Conservation (phyloP, 2,113 vertebrate genomes). For the Candoia aspera region DNA sequence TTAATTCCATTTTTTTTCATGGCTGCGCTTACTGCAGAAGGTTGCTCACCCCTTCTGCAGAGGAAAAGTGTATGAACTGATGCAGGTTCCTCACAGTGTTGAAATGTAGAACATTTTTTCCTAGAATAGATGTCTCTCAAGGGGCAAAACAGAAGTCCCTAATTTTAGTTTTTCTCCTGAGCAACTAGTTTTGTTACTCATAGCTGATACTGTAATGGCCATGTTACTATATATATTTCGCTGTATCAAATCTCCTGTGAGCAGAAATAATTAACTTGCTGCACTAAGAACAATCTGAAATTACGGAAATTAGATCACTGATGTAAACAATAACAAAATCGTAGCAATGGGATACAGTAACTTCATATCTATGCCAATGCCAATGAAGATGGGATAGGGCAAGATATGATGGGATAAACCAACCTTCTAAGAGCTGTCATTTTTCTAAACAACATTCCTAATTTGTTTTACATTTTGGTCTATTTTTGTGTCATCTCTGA, state of each 20-base stretch:
- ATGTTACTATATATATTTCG: slow-evolving; percentile 6
- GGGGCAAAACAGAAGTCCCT: slow-evolving; percentile 11
- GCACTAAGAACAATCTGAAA: background rate
- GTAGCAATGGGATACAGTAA: background rate
- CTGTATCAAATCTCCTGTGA: slow-evolving; percentile 3
- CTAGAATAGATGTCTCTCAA: background rate
- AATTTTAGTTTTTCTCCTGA: background rate
- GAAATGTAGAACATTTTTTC: background rate
- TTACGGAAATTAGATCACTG: background rate
- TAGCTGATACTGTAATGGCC: slow-evolving; percentile 27
- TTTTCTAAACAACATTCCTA: slow-evolving; percentile 39
- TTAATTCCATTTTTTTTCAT: background rate
- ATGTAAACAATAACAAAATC: background rate
- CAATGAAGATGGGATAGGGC: background rate
- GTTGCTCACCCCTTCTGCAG: background rate
- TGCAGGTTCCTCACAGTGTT: background rate
- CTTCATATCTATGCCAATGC: background rate
- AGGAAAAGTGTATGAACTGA: background rate
- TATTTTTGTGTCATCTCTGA: slow-evolving; percentile 35
- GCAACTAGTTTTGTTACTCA: slow-evolving; percentile 24
- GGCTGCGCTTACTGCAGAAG: background rate
- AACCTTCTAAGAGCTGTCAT: slow-evolving; percentile 11
- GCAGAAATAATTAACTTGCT: background rate
- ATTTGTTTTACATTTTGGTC: slow-evolving; percentile 45
- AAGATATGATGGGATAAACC: slow-evolving; percentile 2